Evolutionary conservation across 2,113 vertebrate genomes (phyloP).

Genomic region (Pavo muticus): DNA sequence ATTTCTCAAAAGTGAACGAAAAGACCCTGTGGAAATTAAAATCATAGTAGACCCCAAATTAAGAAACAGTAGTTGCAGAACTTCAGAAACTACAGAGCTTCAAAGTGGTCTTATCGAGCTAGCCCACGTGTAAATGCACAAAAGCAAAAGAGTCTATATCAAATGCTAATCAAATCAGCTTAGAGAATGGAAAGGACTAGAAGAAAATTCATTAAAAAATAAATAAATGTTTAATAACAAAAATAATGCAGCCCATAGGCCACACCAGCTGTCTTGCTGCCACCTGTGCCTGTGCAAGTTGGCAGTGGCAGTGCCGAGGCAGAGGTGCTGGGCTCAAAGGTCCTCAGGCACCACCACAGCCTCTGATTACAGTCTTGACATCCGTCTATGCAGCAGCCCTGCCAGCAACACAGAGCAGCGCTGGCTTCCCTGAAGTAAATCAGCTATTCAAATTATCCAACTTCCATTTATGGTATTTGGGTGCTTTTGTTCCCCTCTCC

Average conservation of each 20-base stretch:
- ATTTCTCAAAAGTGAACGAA: neutral
- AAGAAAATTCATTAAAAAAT: neutral
- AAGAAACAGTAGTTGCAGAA: neutral
- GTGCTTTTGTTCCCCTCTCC: neutral
- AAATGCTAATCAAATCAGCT: neutral
- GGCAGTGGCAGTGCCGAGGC: accelerated
- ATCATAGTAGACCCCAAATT: neutral
- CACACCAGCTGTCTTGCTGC: neutral
- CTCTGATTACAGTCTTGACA: neutral
- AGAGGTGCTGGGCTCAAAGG: accelerated
- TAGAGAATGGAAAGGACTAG: neutral
- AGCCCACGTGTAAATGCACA: neutral
- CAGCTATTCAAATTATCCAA: neutral
- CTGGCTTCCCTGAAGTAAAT: neutral
- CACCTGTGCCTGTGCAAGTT: neutral
- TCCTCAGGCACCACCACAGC: accelerated
- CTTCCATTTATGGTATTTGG: neutral
- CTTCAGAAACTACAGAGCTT: neutral
- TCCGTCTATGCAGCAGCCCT: neutral
- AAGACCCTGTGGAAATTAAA: neutral
- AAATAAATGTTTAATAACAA: neutral
- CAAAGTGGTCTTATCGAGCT: neutral
- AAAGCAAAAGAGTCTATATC: neutral
- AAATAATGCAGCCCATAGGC: accelerated
- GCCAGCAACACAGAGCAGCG: neutral